Percentiles rank a stretch among this genome's conserved stretches.
phyloP scores from a whole-genome alignment of 2,888 invertebrate species.

The Tyria jacobaeae region DNA sequence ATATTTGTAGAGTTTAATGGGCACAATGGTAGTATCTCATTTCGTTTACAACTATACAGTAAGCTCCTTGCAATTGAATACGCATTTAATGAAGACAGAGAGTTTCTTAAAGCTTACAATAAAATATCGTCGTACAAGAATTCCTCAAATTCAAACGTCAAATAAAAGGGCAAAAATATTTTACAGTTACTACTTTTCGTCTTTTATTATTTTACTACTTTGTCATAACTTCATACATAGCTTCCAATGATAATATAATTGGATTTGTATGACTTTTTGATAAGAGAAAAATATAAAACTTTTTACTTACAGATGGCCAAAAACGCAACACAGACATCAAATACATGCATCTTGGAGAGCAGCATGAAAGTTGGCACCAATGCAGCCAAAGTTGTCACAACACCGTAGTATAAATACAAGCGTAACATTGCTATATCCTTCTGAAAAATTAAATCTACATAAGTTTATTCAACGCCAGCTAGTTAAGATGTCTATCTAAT shows the following conservation, averaged over 20 bases:
- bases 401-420: conserved; percentile 73
- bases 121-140: background rate
- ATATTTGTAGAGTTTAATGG: conserved; percentile 30
- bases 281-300: background rate
- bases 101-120: background rate
- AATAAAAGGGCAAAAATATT: no score
- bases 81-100: background rate
- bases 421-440: conserved; percentile 76
- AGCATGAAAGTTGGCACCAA: conserved; percentile 70
- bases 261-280: background rate
- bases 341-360: conserved; percentile 61
- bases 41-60: conserved; percentile 34
- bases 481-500: background rate
- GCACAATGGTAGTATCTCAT: conserved; percentile 28
- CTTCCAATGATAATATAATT: no score
- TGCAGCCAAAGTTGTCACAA: conserved; percentile 68
- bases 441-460: conserved; percentile 56
- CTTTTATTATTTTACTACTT: no score
- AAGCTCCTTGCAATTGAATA: conserved; percentile 20
- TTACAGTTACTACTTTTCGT: no score
- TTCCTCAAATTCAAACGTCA: background rate
- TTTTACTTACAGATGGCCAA: conserved; percentile 68
- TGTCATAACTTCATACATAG: no score
- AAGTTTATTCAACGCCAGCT: background rate
- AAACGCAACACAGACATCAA: conserved; percentile 65